phyloP scores from a whole-genome alignment of 2,888 invertebrate genomes.

The Pristionchus japonicus region DNA sequence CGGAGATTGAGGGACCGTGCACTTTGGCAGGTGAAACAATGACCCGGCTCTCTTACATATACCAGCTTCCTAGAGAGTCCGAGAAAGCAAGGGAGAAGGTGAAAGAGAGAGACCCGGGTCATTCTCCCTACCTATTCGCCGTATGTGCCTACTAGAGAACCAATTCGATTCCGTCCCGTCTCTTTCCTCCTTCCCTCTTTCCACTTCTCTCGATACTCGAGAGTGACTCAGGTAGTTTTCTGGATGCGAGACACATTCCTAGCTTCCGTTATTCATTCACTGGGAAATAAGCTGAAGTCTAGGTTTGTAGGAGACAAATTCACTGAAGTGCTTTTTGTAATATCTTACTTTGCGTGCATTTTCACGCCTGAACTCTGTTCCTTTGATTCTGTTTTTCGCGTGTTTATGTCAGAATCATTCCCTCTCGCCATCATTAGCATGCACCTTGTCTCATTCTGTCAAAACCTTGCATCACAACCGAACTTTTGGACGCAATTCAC shows the following conservation, averaged over 20 bases:
- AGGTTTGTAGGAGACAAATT: neutral
- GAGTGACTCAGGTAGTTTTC: constrained; percentile 6
- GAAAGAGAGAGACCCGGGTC: neutral
- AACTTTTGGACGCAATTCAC: neutral
- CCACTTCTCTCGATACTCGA: neutral
- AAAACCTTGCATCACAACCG: no score
- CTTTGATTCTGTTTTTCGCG: no score
- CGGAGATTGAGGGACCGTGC: neutral
- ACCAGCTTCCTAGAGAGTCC: no score
- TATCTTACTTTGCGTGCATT: neutral
- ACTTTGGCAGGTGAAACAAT: neutral
- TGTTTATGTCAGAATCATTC: no score
- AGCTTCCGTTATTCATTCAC: neutral
- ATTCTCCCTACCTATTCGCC: constrained; percentile 7
- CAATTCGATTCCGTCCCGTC: neutral
- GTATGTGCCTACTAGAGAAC: neutral
- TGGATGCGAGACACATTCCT: neutral
- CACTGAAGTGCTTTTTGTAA: neutral
- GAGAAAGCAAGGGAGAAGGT: neutral
- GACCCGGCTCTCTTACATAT: neutral
- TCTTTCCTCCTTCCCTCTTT: neutral
- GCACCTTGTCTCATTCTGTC: neutral
- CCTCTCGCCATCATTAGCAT: neutral
- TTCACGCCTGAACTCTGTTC: neutral
- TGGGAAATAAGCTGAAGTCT: neutral